Conservation (phyloP, 92 coral and sea anemone species). For the Paramuricea clavata region DNA sequence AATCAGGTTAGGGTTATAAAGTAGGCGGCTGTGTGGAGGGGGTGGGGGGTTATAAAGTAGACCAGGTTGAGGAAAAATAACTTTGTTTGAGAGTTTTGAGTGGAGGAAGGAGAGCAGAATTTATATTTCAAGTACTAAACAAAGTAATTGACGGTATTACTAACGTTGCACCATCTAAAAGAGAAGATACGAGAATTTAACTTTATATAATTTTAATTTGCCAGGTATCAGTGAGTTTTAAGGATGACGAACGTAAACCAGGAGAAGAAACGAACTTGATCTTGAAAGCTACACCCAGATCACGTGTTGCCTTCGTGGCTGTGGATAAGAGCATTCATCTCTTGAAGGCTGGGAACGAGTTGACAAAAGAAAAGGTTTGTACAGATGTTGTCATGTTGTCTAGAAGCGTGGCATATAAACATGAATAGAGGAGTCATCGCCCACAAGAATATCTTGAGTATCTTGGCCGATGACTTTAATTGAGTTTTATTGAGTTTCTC, state of each 20-base stretch:
- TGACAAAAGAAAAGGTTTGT: conserved; percentile 73
- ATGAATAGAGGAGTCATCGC: too few relatives aligned
- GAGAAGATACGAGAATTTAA: not conserved
- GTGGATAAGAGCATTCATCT: conserved; percentile 94
- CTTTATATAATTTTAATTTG: not conserved
- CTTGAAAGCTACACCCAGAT: conserved; percentile 85
- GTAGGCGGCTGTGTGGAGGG: too few relatives aligned
- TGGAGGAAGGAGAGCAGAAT: too few relatives aligned
- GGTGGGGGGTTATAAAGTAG: too few relatives aligned
- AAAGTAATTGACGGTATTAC: too few relatives aligned
- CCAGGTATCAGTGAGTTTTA: conserved; percentile 81
- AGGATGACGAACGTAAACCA: conserved; percentile 77
- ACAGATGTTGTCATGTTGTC: not conserved
- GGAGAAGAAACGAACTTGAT: conserved; percentile 83
- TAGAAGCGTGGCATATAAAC: not conserved
- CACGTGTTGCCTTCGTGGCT: conserved; percentile 89
- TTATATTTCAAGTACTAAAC: too few relatives aligned
- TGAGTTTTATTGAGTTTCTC: too few relatives aligned
- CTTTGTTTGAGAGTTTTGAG: too few relatives aligned
- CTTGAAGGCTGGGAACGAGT: conserved; percentile 81
- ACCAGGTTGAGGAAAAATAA: too few relatives aligned
- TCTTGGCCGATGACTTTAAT: too few relatives aligned
- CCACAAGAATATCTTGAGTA: too few relatives aligned
- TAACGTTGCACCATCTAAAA: too few relatives aligned
- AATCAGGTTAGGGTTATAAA: conserved; percentile 47